These are phyloP conservation scores for Baccha elongata DNA, from an alignment of 2,888 invertebrate species.

Conservation along the genomic window DNA sequence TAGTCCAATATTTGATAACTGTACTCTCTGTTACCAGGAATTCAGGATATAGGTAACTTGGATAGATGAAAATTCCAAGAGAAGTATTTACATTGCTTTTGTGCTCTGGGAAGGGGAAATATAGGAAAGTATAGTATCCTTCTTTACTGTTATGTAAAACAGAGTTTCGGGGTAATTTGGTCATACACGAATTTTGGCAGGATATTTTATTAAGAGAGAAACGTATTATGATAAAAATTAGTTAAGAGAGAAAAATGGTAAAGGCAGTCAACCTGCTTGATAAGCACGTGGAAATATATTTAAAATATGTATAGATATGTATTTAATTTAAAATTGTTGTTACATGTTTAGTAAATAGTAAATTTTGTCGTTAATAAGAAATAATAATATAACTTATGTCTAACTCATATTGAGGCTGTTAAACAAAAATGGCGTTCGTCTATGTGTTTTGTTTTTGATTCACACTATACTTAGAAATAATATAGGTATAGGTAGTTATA, in stretches of 20 bases:
- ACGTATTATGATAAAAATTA: neutral
- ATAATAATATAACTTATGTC: too few species aligned
- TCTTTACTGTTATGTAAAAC: neutral
- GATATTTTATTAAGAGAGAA: conserved; percentile 8
- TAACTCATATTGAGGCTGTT: too few species aligned
- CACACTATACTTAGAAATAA: too few species aligned
- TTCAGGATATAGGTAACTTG: conserved; percentile 12
- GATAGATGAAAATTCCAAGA: conserved; percentile 16
- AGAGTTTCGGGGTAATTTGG: conserved; percentile 14
- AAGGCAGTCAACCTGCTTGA: neutral
- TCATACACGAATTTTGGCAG: conserved; percentile 1
- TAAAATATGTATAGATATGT: too few species aligned
- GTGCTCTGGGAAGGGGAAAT: conserved; percentile 26
- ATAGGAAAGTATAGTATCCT: neutral
- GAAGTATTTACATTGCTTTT: neutral
- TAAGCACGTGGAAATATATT: too few species aligned
- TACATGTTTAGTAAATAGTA: too few species aligned
- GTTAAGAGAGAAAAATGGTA: neutral
- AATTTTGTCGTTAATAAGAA: too few species aligned
- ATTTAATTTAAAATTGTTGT: too few species aligned
- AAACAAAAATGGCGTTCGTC: too few species aligned
- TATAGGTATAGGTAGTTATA: too few species aligned
- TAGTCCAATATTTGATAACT: conserved; percentile 33
- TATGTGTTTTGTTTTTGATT: too few species aligned
- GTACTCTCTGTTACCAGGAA: conserved; percentile 36